These are phyloP conservation scores for Oncorhynchus nerka DNA, from an alignment of 2,113 vertebrate genomes.

Conservation along the genomic window DNA sequence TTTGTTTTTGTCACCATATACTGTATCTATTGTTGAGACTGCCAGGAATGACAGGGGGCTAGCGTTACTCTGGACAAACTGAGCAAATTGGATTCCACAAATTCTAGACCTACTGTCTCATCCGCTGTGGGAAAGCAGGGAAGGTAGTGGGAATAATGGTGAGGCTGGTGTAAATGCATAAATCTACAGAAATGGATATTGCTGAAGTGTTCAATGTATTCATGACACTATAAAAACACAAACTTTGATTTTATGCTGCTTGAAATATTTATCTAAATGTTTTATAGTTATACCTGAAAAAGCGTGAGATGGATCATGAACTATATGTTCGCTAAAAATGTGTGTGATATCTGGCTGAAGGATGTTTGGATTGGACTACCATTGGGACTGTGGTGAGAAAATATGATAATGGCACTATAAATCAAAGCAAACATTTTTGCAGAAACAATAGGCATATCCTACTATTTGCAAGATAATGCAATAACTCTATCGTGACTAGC, in stretches of 20 bases:
- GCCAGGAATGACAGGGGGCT: slow-evolving; percentile 54
- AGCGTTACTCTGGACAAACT: slow-evolving; percentile 32
- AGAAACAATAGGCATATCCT: slow-evolving; percentile 9
- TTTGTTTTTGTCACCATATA: slow-evolving; percentile 57
- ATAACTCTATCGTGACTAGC: background rate
- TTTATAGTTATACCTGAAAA: slow-evolving; percentile 59
- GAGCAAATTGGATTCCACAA: slow-evolving; percentile 41
- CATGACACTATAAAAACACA: slow-evolving; percentile 55
- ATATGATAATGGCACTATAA: slow-evolving; percentile 34
- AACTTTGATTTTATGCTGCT: slow-evolving; percentile 59
- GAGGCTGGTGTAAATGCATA: slow-evolving; percentile 29
- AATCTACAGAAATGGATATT: slow-evolving; percentile 56
- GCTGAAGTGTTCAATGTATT: slow-evolving; percentile 53
- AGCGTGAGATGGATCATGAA: slow-evolving; percentile 51
- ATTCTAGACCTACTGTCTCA: slow-evolving; percentile 63
- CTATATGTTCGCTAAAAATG: slow-evolving; percentile 55
- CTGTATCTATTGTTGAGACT: slow-evolving; percentile 47
- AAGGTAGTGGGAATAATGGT: slow-evolving; percentile 27
- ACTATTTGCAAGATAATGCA: no score
- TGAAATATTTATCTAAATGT: slow-evolving; percentile 59
- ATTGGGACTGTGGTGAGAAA: slow-evolving; percentile 31
- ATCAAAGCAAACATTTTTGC: slow-evolving; percentile 43
- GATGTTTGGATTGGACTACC: slow-evolving; percentile 56
- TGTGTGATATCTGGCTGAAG: slow-evolving; percentile 51
- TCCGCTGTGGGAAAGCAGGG: slow-evolving; percentile 50